These are phyloP conservation scores for human DNA, from an alignment of 2,113 vertebrate genomes.

Conservation along the genomic window GRCh38 chr6:18370501-18371000, in stretches of 20 bases:
- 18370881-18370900: neutral
- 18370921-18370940: neutral
- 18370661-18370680: too few species aligned
- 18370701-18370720: neutral
- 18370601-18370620: too few species aligned
- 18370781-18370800: neutral
- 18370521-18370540: conserved; percentile 37
- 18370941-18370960: conserved; percentile 1
- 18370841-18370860: neutral
- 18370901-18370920: neutral
- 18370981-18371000: neutral
- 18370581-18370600: too few species aligned
- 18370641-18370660: too few species aligned
- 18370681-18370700: too few species aligned
- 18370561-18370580: neutral
- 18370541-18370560: conserved; percentile 22
- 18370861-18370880: neutral
- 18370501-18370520: neutral
- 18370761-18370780: neutral
- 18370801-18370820: neutral
- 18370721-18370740: neutral
- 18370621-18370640: too few species aligned
- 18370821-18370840: neutral
- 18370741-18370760: conserved; percentile 1
- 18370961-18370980: neutral